Evolutionary conservation across 1,140 invertebrate species (phyloP).

Genomic region (Spodoptera frugiperda): DNA sequence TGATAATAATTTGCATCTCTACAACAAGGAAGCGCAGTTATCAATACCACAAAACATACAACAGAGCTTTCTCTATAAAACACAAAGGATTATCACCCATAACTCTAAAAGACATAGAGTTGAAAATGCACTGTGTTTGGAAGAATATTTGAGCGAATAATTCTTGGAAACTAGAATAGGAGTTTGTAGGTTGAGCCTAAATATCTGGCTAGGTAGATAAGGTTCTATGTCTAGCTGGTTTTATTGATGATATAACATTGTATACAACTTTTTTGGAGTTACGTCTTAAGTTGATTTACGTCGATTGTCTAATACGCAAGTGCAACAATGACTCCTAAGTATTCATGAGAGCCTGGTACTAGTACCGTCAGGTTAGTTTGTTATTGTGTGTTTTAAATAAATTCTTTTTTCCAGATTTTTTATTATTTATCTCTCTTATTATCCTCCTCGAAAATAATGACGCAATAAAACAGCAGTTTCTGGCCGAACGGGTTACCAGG

Average conservation of each 20-base stretch:
- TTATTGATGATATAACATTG: conserved; percentile 31
- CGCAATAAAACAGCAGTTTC: too few relatives aligned
- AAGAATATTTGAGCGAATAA: conserved; percentile 41
- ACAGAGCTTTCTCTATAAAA: conserved; percentile 71
- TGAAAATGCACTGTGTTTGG: conserved; percentile 38
- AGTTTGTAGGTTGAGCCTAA: conserved; percentile 19
- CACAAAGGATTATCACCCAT: conserved; percentile 44
- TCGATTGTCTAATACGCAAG: too few relatives aligned
- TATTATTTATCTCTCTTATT: too few relatives aligned
- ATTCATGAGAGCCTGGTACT: too few relatives aligned
- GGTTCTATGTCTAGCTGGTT: background rate
- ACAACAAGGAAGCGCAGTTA: conserved; percentile 74
- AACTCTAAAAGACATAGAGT: conserved; percentile 44
- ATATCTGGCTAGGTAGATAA: conserved; percentile 32
- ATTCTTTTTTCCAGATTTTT: too few relatives aligned
- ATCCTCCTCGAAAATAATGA: too few relatives aligned
- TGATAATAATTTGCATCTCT: conserved; percentile 80
- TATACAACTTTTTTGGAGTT: background rate
- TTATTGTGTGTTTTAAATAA: too few relatives aligned
- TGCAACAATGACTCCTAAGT: too few relatives aligned
- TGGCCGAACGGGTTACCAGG: too few relatives aligned
- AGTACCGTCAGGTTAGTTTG: too few relatives aligned
- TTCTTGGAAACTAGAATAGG: conserved; percentile 34
- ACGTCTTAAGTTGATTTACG: background rate
- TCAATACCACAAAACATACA: conserved; percentile 68